Conservation (phyloP, 2,113 vertebrate genomes). For the Atlantisia rogersi region DNA sequence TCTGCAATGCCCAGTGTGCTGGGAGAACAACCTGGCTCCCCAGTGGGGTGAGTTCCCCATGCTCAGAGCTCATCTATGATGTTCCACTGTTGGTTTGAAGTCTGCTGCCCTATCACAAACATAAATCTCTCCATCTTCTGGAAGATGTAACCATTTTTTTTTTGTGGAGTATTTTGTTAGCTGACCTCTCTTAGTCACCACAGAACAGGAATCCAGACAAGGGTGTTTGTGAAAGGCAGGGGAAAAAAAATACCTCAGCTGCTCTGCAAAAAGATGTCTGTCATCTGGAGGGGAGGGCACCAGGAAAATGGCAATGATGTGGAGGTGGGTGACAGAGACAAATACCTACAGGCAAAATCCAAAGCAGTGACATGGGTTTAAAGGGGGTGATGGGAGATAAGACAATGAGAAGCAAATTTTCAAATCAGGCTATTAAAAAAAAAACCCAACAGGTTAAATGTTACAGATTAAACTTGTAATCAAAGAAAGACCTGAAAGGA, state of each 20-base stretch:
- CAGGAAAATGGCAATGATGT: background rate
- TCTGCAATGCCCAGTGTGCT: background rate
- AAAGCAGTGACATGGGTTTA: background rate
- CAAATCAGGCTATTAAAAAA: background rate
- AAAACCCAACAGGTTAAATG: background rate
- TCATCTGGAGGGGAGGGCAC: background rate
- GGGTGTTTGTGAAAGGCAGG: background rate
- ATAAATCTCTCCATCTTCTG: background rate
- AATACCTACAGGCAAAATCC: background rate
- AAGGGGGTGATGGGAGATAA: background rate
- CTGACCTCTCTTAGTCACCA: background rate
- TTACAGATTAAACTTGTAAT: background rate
- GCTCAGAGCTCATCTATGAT: background rate
- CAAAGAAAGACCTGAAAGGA: background rate
- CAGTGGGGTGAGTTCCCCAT: accelerated
- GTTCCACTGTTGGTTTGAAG: background rate
- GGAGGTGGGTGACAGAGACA: background rate
- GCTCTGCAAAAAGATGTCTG: background rate
- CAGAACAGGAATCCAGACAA: background rate
- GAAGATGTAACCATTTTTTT: background rate
- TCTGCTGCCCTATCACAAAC: background rate
- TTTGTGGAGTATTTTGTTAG: background rate
- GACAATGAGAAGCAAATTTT: background rate
- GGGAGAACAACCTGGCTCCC: background rate
- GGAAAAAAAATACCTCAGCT: background rate